Evolutionary conservation across 2,113 vertebrate species (phyloP).

Genomic region (Ictalurus punctatus): DNA sequence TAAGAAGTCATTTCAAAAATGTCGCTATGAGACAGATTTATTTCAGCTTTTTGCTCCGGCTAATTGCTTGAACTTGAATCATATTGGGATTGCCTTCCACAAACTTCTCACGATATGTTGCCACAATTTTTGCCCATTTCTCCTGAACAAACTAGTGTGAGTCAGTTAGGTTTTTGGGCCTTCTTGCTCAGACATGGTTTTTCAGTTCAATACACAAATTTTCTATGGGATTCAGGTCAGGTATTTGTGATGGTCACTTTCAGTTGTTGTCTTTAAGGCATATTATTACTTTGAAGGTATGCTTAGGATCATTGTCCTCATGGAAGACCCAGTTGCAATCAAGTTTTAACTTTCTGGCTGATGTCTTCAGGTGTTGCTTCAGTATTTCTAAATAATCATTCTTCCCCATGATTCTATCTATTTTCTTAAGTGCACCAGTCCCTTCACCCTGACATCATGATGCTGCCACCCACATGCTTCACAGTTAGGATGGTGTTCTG

Average conservation of each 20-base stretch:
- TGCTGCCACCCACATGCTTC: not conserved
- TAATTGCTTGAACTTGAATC: not conserved
- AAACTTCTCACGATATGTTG: no score
- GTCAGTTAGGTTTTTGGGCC: not conserved
- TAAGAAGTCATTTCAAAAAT: not conserved
- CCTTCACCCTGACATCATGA: not conserved
- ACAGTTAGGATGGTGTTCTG: not conserved
- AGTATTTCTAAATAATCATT: not conserved
- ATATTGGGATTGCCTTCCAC: no score
- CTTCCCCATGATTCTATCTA: no score
- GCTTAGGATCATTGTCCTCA: not conserved
- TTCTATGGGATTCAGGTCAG: no score
- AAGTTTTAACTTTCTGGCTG: not conserved
- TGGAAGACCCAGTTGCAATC: not conserved
- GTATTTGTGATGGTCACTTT: no score
- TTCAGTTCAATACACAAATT: not conserved
- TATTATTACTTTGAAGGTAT: not conserved
- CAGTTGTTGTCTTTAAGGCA: no score
- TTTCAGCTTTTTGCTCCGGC: not conserved
- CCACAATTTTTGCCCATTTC: no score
- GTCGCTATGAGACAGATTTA: not conserved
- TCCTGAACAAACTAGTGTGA: not conserved
- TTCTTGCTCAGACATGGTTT: not conserved
- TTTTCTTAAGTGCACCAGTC: no score
- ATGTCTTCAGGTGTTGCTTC: not conserved